These are phyloP conservation scores for Phthorimaea operculella DNA, from an alignment of 1,140 invertebrate species.

Conservation along the genomic window DNA sequence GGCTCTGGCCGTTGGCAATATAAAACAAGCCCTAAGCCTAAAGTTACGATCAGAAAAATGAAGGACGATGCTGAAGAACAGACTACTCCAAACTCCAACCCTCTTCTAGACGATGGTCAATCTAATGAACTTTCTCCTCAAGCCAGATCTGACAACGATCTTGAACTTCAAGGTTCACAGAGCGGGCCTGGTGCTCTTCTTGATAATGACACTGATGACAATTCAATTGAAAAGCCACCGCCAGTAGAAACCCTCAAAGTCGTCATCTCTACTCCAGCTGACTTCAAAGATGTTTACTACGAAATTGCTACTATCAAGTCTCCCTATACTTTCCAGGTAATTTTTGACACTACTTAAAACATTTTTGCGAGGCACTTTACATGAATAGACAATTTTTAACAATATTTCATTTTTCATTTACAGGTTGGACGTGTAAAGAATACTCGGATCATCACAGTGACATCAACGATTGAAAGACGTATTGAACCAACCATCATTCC, in stretches of 20 bases:
- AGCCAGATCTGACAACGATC: conserved; percentile 71
- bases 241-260: conserved; percentile 83
- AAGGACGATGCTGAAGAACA: conserved; percentile 69
- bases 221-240: conserved; percentile 71
- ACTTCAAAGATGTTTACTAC: conserved; percentile 85
- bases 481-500: conserved; percentile 72
- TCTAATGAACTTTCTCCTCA: conserved; percentile 53
- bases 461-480: conserved; percentile 82
- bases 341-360: too few relatives aligned
- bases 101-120: conserved; percentile 51
- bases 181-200: conserved; percentile 70
- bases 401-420: conserved; percentile 32
- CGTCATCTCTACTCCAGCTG: conserved; percentile 86
- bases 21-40: conserved; percentile 86
- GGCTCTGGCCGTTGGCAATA: conserved; percentile 83
- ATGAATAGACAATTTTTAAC: too few relatives aligned
- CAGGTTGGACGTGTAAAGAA: conserved; percentile 88
- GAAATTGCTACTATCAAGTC: conserved; percentile 91
- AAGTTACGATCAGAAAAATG: conserved; percentile 81
- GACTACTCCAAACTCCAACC: conserved; percentile 55
- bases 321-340: conserved; percentile 88
- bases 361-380: too few relatives aligned
- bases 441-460: conserved; percentile 86
- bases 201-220: conserved; percentile 70
- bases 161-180: conserved; percentile 76